Conservation (phyloP, 1,140 invertebrate genomes). For the Micrasema minimum region DNA sequence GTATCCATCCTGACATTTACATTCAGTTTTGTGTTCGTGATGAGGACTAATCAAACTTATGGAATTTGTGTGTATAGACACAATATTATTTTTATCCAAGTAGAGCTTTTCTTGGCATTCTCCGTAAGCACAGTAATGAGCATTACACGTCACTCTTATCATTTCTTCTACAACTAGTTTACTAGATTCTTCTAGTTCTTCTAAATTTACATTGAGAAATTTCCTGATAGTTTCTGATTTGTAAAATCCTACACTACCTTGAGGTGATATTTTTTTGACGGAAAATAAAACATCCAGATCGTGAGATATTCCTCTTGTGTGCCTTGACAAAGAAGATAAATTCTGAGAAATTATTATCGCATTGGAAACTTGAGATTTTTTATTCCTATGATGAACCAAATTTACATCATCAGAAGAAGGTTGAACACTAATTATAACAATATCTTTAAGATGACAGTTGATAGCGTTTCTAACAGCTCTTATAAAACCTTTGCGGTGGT, state of each 20-base stretch:
- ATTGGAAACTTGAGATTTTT: conserved; percentile 33
- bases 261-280: conserved; percentile 68
- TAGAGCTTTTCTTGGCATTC: conserved; percentile 80
- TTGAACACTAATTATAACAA: conserved; percentile 74
- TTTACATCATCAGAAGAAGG: conserved; percentile 61
- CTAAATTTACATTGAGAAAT: conserved; percentile 71
- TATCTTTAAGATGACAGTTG: conserved; percentile 75
- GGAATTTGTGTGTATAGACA: conserved; percentile 77
- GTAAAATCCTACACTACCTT: conserved; percentile 63
- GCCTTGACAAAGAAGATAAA: conserved; percentile 2
- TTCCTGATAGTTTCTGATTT: conserved; percentile 73
- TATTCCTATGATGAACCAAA: conserved; percentile 49
- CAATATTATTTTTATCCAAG: conserved; percentile 74
- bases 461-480: conserved; percentile 77
- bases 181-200: conserved; percentile 76
- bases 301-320: conserved; percentile 57
- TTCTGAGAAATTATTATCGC: too few relatives aligned
- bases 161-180: conserved; percentile 80
- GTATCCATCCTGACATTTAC: conserved; percentile 84
- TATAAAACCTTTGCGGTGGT: conserved; percentile 82
- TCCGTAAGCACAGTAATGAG: conserved; percentile 78
- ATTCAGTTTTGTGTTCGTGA: conserved; percentile 80
- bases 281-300: conserved; percentile 87
- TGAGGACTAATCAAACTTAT: conserved; percentile 84
- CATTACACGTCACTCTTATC: conserved; percentile 76